Evolutionary conservation across 2,113 vertebrate genomes (phyloP), one percentile per base, ranked within the genome.

Genomic region (Corythaixoides concolor): DNA sequence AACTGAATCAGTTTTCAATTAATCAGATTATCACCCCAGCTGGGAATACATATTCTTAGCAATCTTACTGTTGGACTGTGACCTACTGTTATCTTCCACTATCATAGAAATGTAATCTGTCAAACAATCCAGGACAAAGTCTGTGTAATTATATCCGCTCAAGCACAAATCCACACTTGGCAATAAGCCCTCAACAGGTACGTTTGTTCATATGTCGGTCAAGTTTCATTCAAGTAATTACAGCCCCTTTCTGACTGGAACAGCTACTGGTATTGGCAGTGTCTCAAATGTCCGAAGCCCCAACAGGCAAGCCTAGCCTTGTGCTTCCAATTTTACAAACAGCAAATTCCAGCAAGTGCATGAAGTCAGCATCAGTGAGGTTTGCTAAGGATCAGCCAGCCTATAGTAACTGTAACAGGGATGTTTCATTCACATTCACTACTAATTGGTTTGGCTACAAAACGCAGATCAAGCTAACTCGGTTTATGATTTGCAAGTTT

Each of bases 111-210:
- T 88, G 50, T 70, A 15, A 74, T 66, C 88, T 92, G 68, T 67
- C 60, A 84, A 89, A 94, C 94, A 92, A 77, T 28, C 72, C 85
- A 35, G 93, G 58, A 80, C 90, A 45, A 95, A 97, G 95, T 94
- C 92, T 76, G 50, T 5, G 59, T 63, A 70, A 96, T 77, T 80
- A 30, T 30, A 95, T 28, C 90, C 15, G 9, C 85, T 72, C 26
- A 88, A 89, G 50, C 24, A 80, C 72, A 94, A 95, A 94, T 86
- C 79, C 79, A 63, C 30, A 3, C 53, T 28, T 83, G 79, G 92
- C 79, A 78, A 16, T 4, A 50, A 72, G 81, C 69, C 77, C 59
- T 73, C 33, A 12, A 13, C 69, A 81, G 80, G 80, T 66, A 64
- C 64, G 81, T 89, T 66, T 78, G 60, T 56, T 92, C 53, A 1